Percentiles rank a stretch among this genome's conserved stretches.
Conservation (phyloP, 1,140 invertebrate species). For the Diachasma alloeum region DNA sequence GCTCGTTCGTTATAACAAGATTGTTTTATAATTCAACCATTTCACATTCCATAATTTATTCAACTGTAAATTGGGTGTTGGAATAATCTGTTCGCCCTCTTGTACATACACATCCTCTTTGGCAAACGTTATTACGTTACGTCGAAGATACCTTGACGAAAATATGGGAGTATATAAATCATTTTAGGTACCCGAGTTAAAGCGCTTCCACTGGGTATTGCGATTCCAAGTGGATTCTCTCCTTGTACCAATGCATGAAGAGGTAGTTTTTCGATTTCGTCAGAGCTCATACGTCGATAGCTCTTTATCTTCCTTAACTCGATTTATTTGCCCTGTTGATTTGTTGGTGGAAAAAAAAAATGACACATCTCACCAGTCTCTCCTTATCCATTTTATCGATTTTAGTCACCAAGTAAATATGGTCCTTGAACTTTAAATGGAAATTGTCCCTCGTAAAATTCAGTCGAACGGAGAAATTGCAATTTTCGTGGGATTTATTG, state of each 20-base stretch:
- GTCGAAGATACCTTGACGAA: constrained; percentile 29
- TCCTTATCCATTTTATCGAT: not conserved
- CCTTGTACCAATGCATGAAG: not conserved
- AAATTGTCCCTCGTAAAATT: not conserved
- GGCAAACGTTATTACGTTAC: constrained; percentile 6
- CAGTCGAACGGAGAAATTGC: not conserved
- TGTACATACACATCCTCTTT: not conserved
- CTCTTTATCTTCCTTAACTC: constrained; percentile 31
- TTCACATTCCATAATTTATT: constrained; percentile 26
- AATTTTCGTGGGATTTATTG: not conserved
- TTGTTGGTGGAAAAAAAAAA: constrained; percentile 7
- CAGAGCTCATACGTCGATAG: not conserved
- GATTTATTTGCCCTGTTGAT: constrained; percentile 29
- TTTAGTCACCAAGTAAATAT: not conserved
- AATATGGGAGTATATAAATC: constrained; percentile 34
- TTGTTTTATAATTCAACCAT: constrained; percentile 24
- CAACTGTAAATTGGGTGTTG: constrained; percentile 23
- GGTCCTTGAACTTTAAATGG: not conserved
- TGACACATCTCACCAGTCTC: constrained; percentile 4
- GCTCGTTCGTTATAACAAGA: constrained; percentile 26
- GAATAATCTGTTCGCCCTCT: not conserved
- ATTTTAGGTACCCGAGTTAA: not conserved
- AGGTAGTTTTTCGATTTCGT: not conserved
- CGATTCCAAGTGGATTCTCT: no score
- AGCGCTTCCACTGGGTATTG: not conserved